A percentile compares a stretch with the other conserved stretches of the same genome.
phyloP scores from a whole-genome alignment of 1,140 invertebrate species.

The Popillia japonica region DNA sequence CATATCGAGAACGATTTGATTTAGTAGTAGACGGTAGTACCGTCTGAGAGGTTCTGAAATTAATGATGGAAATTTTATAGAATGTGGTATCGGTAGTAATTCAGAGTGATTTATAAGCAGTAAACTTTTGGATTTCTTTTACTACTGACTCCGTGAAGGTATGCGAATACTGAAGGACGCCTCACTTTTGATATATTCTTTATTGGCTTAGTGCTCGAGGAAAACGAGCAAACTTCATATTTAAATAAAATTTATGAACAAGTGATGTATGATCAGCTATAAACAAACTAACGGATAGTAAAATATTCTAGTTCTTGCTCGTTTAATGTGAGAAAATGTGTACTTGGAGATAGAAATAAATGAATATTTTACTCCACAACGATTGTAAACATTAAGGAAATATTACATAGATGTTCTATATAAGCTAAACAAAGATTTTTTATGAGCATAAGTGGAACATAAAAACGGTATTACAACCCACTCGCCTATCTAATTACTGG shows the following conservation, averaged over 20 bases:
- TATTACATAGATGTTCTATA: too few relatives aligned
- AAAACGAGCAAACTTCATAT: not conserved
- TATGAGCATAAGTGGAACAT: too few relatives aligned
- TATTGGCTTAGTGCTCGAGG: not conserved
- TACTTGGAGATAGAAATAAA: too few relatives aligned
- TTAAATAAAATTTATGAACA: slow-evolving; percentile 2
- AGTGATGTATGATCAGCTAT: not conserved
- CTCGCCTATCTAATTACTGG: too few relatives aligned
- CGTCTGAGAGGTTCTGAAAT: slow-evolving; percentile 14
- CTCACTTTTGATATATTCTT: slow-evolving; percentile 12
- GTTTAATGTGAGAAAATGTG: too few relatives aligned
- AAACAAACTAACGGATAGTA: not conserved
- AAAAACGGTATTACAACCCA: too few relatives aligned
- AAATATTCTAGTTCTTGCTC: not conserved
- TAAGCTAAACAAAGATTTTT: too few relatives aligned
- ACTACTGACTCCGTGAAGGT: not conserved
- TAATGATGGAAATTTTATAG: slow-evolving; percentile 29
- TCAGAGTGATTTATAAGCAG: slow-evolving; percentile 18
- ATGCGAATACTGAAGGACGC: not conserved
- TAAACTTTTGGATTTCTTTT: slow-evolving; percentile 21
- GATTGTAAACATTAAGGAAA: too few relatives aligned
- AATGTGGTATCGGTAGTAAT: slow-evolving; percentile 30
- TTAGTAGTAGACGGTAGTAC: slow-evolving; percentile 6
- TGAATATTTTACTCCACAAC: too few relatives aligned
- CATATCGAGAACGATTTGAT: slow-evolving; percentile 15